A percentile compares a stretch with the other conserved stretches of the same genome.
Conservation (phyloP, 2,113 vertebrate species). For the Struthidea cinerea region DNA sequence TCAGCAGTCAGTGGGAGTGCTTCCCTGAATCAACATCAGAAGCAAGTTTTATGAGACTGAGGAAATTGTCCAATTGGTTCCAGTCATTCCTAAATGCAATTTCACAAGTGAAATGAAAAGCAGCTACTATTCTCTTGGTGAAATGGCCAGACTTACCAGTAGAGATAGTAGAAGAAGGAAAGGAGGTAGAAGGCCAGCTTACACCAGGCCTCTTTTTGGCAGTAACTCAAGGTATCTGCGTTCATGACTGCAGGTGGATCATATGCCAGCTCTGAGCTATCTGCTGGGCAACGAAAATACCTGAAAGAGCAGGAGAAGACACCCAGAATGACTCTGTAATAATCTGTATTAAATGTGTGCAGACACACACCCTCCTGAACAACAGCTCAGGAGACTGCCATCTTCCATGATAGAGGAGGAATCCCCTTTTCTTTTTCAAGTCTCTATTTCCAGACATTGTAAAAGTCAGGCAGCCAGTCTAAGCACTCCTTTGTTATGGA, state of each 20-base stretch:
- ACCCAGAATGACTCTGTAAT: background rate
- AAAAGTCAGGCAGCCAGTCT: background rate
- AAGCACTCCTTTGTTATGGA: background rate
- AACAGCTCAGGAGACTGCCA: background rate
- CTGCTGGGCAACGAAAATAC: slow-evolving; percentile 95
- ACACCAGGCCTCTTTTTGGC: slow-evolving; percentile 98
- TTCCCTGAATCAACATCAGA: background rate
- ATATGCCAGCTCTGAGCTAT: slow-evolving; percentile 91
- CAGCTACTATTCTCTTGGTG: background rate
- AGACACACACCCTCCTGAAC: background rate
- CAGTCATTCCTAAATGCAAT: background rate
- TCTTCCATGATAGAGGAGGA: background rate
- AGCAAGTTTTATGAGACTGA: background rate
- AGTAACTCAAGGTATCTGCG: slow-evolving; percentile 92
- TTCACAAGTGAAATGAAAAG: background rate
- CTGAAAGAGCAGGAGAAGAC: slow-evolving; percentile 72
- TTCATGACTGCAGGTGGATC: slow-evolving; percentile 96
- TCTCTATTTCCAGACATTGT: background rate
- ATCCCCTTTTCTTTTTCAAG: background rate
- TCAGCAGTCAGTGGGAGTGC: background rate
- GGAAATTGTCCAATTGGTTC: background rate
- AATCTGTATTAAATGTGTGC: background rate
- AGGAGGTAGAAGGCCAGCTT: slow-evolving; percentile 98
- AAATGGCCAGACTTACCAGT: slow-evolving; percentile 83
- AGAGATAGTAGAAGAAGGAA: slow-evolving; percentile 99